Percentiles rank a stretch among this genome's conserved stretches.
Conservation (phyloP, 2,113 vertebrate genomes). For the Ptilorrhoa leucosticta region DNA sequence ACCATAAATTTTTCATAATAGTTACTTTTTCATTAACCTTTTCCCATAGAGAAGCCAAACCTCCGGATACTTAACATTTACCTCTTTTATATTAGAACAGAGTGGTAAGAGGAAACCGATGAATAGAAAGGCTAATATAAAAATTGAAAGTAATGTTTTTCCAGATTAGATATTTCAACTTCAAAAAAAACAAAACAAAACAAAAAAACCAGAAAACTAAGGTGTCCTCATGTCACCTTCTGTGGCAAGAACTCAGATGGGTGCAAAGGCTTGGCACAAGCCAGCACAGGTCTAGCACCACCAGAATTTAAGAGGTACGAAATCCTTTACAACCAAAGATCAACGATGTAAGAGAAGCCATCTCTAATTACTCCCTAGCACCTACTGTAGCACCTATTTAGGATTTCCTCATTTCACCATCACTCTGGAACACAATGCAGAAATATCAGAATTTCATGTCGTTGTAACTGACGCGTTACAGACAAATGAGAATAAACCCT, state of each 20-base stretch:
- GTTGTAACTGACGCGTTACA: not conserved
- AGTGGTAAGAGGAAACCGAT: not conserved
- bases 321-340: not conserved
- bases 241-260: not conserved
- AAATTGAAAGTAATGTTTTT: not conserved
- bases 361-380: not conserved
- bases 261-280: not conserved
- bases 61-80: not conserved
- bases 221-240: not conserved
- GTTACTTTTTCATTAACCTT: slow-evolving; percentile 4
- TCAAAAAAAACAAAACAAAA: not conserved
- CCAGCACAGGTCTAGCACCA: not conserved
- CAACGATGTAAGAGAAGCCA: not conserved
- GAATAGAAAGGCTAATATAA: not conserved
- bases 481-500: not conserved
- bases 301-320: not conserved
- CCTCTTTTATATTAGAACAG: not conserved
- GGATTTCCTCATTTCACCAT: not conserved
- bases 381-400: not conserved
- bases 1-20: not conserved
- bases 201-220: not conserved
- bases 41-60: not conserved
- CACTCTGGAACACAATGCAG: not conserved
- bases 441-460: not conserved
- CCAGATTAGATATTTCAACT: not conserved